Evolutionary conservation across 2,797 vertebrate genomes (phyloP).

Genomic region (Danio choprae): DNA sequence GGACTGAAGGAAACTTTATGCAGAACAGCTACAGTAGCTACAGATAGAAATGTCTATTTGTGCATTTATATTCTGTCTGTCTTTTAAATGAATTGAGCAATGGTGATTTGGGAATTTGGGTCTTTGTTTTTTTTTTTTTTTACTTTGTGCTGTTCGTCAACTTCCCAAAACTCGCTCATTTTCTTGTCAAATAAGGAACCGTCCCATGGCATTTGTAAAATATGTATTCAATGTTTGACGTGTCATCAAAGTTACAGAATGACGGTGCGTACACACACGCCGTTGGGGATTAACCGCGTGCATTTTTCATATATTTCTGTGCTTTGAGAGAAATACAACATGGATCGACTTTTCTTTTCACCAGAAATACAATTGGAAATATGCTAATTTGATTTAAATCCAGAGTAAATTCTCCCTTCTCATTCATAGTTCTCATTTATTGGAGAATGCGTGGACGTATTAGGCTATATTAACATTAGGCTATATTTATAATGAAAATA

Average conservation of each 20-base stretch:
- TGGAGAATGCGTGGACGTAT: too few species aligned
- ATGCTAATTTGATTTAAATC: not conserved
- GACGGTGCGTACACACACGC: not conserved
- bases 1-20: not conserved
- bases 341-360: not conserved
- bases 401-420: not conserved
- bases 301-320: not conserved
- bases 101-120: not conserved
- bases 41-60: too few species aligned
- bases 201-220: not conserved
- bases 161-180: not conserved
- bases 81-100: not conserved
- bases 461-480: too few species aligned
- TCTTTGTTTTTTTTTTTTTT: not conserved
- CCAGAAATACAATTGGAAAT: not conserved
- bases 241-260: not conserved
- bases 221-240: slow-evolving; percentile 8
- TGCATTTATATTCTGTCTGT: not conserved
- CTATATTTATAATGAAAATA: too few species aligned
- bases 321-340: not conserved
- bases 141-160: not conserved
- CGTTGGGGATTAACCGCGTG: not conserved
- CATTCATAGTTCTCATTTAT: not conserved
- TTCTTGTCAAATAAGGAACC: not conserved
- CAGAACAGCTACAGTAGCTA: not conserved